phyloP scores from a whole-genome alignment of 2,113 vertebrate genomes.

The Uria aalge region DNA sequence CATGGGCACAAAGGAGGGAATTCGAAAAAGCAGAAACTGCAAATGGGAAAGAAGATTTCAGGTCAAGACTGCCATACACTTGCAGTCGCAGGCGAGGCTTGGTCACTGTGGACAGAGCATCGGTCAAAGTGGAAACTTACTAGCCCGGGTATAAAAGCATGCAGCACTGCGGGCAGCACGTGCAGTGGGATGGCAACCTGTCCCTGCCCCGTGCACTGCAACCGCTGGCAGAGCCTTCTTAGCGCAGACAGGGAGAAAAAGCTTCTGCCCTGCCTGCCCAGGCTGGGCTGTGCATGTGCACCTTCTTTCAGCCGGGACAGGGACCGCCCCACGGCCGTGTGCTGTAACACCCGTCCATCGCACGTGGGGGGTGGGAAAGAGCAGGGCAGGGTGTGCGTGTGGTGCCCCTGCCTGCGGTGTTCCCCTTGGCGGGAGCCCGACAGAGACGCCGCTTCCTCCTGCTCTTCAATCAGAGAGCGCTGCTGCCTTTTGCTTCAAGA shows the following conservation, averaged over 20 bases:
- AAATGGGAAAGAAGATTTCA: background rate
- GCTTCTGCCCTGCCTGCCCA: background rate
- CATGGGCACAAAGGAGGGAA: background rate
- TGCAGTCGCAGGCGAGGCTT: background rate
- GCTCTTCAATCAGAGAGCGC: background rate
- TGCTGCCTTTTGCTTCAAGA: background rate
- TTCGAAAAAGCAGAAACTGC: background rate
- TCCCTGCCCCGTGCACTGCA: background rate
- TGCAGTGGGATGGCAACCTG: background rate
- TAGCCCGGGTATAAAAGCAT: fast-evolving
- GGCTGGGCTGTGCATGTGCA: background rate
- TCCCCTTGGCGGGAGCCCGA: background rate
- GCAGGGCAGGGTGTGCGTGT: background rate
- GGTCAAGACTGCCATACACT: background rate
- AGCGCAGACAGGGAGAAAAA: no score
- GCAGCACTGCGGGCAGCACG: background rate
- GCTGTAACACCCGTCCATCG: background rate
- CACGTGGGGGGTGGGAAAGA: background rate
- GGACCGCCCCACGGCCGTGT: background rate
- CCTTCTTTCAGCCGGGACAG: background rate
- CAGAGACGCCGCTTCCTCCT: background rate
- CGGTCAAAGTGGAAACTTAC: background rate
- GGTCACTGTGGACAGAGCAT: background rate
- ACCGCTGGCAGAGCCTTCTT: background rate
- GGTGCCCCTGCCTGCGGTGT: background rate